A percentile compares a stretch with the other conserved stretches of the same genome.
These are phyloP conservation scores for Drosophila kurseongensis DNA, from an alignment of 1,140 invertebrate species.

Conservation along the genomic window DNA sequence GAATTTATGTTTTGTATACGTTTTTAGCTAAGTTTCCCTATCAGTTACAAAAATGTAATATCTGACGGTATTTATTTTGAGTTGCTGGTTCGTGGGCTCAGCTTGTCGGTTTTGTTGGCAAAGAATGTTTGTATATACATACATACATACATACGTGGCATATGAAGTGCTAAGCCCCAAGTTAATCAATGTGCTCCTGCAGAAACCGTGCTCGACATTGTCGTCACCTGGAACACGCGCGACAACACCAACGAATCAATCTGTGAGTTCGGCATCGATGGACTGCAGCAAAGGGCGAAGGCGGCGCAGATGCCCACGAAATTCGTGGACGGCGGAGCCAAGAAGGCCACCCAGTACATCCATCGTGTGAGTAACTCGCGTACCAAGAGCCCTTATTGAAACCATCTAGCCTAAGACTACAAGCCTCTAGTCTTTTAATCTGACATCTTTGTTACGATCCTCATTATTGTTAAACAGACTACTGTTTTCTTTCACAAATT, in stretches of 20 bases:
- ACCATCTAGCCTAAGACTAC: not conserved
- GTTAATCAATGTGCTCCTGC: conserved; percentile 58
- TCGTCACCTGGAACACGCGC: conserved; percentile 96
- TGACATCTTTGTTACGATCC: too few species aligned
- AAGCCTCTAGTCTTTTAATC: too few species aligned
- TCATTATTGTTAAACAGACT: too few species aligned
- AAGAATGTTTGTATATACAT: not conserved
- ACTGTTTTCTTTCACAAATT: too few species aligned
- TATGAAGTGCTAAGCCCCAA: not conserved
- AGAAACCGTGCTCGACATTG: conserved; percentile 89
- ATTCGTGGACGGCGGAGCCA: conserved; percentile 92
- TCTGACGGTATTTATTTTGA: not conserved
- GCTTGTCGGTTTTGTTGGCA: not conserved
- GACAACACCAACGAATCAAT: conserved; percentile 89
- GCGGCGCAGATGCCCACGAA: conserved; percentile 85
- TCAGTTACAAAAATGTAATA: too few species aligned
- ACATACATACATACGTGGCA: not conserved
- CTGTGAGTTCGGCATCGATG: conserved; percentile 92
- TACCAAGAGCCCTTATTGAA: not conserved
- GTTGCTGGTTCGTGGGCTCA: not conserved
- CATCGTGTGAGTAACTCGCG: conserved; percentile 89
- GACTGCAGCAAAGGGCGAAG: conserved; percentile 80
- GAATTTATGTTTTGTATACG: too few species aligned
- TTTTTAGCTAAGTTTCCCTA: too few species aligned
- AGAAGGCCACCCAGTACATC: conserved; percentile 91